phyloP scores from a whole-genome alignment of 2,113 vertebrate species.

The Proterorhinus semilunaris region DNA sequence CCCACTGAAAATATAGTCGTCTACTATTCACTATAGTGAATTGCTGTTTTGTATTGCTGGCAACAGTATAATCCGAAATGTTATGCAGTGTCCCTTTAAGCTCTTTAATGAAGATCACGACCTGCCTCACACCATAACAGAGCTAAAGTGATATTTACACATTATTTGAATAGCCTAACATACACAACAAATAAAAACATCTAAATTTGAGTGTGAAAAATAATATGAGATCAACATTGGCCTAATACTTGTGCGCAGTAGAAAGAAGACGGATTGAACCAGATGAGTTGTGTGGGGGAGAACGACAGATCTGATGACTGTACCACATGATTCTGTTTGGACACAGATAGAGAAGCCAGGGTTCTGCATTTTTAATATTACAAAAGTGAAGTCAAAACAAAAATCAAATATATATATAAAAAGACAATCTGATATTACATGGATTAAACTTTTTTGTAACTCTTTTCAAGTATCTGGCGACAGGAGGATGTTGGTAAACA shows the following conservation, averaged over 20 bases:
- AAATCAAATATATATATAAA: not conserved
- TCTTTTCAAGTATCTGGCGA: not conserved
- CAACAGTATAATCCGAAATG: too few relatives aligned
- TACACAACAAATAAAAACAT: not conserved
- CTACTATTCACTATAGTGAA: too few relatives aligned
- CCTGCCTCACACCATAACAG: too few relatives aligned
- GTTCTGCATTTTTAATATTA: not conserved
- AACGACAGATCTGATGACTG: constrained; percentile 1
- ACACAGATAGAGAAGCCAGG: constrained; percentile 7
- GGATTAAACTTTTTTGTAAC: not conserved
- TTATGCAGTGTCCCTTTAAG: too few relatives aligned
- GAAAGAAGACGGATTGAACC: not conserved
- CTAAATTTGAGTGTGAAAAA: not conserved
- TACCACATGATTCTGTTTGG: constrained; percentile 23
- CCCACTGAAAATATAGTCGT: too few relatives aligned
- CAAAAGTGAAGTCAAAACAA: constrained; percentile 9
- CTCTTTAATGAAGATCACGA: too few relatives aligned
- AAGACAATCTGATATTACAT: not conserved
- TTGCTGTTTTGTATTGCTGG: too few relatives aligned
- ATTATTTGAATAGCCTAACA: too few relatives aligned
- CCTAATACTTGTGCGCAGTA: constrained; percentile 10
- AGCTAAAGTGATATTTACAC: too few relatives aligned
- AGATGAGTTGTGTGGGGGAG: not conserved
- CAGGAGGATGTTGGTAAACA: not conserved
- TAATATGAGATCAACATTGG: constrained; percentile 13